Percentiles rank a stretch among this genome's conserved stretches.
phyloP scores from a whole-genome alignment of 2,888 invertebrate species.

The Hemicrepidius hirtus region DNA sequence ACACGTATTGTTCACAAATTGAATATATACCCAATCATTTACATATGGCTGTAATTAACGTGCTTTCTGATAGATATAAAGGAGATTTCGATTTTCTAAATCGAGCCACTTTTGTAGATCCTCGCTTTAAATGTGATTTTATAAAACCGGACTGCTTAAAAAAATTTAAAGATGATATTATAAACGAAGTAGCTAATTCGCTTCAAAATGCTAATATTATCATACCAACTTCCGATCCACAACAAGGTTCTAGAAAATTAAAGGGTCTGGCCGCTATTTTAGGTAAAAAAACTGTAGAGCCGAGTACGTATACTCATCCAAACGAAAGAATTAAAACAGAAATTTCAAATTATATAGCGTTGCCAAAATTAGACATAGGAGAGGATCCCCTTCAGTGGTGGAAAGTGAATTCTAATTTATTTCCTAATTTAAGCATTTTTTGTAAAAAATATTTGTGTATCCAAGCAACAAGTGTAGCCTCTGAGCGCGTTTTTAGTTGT shows the following conservation, averaged over 20 bases:
- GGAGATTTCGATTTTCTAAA: slow-evolving; percentile 4
- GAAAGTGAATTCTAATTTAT: too few species aligned
- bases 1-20: slow-evolving; percentile 2
- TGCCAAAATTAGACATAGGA: not conserved
- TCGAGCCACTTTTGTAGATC: slow-evolving; percentile 5
- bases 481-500: slow-evolving; percentile 19
- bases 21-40: slow-evolving; percentile 9
- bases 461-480: not conserved
- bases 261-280: slow-evolving; percentile 7
- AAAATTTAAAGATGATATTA: not conserved
- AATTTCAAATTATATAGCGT: not conserved
- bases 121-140: slow-evolving; percentile 8
- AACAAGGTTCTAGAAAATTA: not conserved
- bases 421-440: too few species aligned
- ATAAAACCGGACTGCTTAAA: not conserved
- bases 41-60: slow-evolving; percentile 12
- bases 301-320: too few species aligned
- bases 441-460: not conserved
- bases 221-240: too few species aligned
- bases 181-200: not conserved
- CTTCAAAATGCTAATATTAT: too few species aligned
- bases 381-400: not conserved
- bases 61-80: not conserved
- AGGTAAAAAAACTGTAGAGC: too few species aligned
- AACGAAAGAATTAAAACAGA: too few species aligned